Base-by-base conservation (phyloP, 2,797 vertebrate species). In the Sphenopsis melanotis region DNA sequence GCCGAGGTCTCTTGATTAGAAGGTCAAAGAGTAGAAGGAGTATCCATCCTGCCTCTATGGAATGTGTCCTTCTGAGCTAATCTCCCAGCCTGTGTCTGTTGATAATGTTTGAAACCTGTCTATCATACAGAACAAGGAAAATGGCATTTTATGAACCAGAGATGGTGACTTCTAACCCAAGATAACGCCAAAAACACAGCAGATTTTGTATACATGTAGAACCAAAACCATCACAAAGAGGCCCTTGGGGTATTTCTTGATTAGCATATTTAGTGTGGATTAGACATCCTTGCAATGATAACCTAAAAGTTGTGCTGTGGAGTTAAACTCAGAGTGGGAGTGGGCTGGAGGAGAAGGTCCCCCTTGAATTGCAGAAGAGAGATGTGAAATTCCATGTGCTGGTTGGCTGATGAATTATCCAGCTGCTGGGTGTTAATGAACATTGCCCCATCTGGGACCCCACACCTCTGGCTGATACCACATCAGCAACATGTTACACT, bases 51-150 rank as follows among this genome's bases (percentile, higher is more conserved):
- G 36, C 65, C 17, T 11, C 24, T 52, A 23, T 78, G 41, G 53
- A 90, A 92, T 0, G 0, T 39, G 46, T 63, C 22, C 47, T 85
- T 87, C 84, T 50, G 26, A 94, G 47, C 46, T 87, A 44, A 89
- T 84, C 74, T 93, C 36, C 20, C 50, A 78, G 34, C 32, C 66
- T 91, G 29, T 2, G 1, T 59, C 84, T 93, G 71, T 79, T 70
- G 79, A 87, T 92, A 91, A 71, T 34, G 12, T 79, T 77, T 92
- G 82, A 94, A 84, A 76, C 34, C 63, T 93, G 13, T 20, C 60
- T 85, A 12, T 96, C 94, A 37, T 34, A 61, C n/a, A 80, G 59
- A 47, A 95, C 80, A 95, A 97, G 96, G 53, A 64, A 61, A 94
- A 76, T 32, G 27, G 2, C 61, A 72, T 82, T 95, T 90, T 37